Evolutionary conservation across 2,888 invertebrate genomes (phyloP), one percentile per base, ranked within the genome.

Genomic region (Pollenia labialis): DNA sequence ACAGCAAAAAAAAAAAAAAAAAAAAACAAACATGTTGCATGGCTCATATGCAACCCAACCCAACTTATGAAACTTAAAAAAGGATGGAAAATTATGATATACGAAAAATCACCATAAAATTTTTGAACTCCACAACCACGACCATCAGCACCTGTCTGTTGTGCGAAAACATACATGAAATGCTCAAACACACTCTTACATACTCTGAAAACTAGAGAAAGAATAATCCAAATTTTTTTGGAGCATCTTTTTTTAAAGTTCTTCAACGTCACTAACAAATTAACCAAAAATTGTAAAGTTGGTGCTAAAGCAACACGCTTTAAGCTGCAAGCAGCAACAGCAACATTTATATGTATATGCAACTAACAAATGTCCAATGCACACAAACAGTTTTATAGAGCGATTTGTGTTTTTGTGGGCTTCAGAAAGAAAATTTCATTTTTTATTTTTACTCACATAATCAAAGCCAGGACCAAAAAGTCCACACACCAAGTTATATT

Each of bases 91-190:
- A 62, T 62, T n/a, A 71, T 69, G 68, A 42, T 58, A 56, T 50
- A 75, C 18, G 71, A 83, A 80, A 77, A 71, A 76, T 66, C 62
- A 71, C 64, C 83, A 85, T 86, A 50, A 80, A 83, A 72, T 71
- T 71, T 83, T 86, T 80, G 52, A 83, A 76, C 72, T 76, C 83
- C 86, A 80, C 50, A 56, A 80, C 83, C 71, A 81, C 50, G 23
- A 77, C 84, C 69, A 85, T 68, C 66, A 68, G 60, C 81, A 84
- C 81, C 84, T 84, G 81, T 84, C 71, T 87, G 80, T 64, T 71
- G 40, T 44, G 71, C 54, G 56, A n/a, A 18, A 6, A 4, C 32
- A 32, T 32, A 8, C 40, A 56, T 46, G 64, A 40, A 54, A 48
- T 54, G 32, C 54, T 54, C 44, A 3, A n/a, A 62, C n/a, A 54